Evolutionary conservation across 2,888 invertebrate genomes (phyloP).

Genomic region (Orchesellides sinensis): DNA sequence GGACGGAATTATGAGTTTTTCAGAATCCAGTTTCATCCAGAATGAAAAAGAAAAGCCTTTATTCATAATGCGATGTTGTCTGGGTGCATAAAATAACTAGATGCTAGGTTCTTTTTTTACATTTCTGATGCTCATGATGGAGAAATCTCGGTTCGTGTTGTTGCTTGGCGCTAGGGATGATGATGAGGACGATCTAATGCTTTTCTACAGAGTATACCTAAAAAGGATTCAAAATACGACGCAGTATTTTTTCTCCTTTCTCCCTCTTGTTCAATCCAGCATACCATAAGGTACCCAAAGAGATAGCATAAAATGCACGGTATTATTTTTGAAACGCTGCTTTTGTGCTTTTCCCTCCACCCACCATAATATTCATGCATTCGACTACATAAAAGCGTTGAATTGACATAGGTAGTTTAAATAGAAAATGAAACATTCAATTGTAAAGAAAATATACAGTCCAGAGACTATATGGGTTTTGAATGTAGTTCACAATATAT

Average conservation of each 20-base stretch:
- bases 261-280: background rate
- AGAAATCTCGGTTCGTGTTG: no score
- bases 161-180: no score
- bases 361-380: constrained; percentile 32
- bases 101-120: constrained; percentile 13
- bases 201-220: constrained; percentile 56
- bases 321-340: background rate
- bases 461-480: no score
- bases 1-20: background rate
- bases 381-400: constrained; percentile 22
- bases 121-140: constrained; percentile 7
- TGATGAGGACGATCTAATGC: constrained; percentile 39
- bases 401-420: no score
- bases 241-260: constrained; percentile 33
- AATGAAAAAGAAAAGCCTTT: constrained; percentile 20
- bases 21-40: constrained; percentile 10
- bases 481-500: no score
- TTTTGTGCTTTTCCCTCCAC: background rate
- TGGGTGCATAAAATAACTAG: constrained; percentile 56
- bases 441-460: no score
- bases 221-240: constrained; percentile 43
- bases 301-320: background rate
- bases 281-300: background rate
- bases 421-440: no score
- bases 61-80: no score